Base-by-base conservation (phyloP, 2,797 vertebrate species). In the Tolypeutes matacus region DNA sequence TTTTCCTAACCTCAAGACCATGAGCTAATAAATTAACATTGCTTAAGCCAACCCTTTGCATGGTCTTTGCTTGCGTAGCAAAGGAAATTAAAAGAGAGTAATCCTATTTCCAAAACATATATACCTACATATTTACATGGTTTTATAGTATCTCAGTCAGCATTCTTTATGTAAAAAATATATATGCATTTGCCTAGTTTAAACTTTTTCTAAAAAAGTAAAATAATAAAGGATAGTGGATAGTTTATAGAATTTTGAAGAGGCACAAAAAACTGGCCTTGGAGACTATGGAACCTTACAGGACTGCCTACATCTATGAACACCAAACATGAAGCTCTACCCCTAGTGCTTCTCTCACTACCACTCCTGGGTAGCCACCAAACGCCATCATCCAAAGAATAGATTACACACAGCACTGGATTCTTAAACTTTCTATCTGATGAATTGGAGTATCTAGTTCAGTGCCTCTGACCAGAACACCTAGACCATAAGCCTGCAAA, bases 161-260 rank as follows among this genome's bases (percentile, higher is more conserved):
- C 34, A 60, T 70, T 75, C 29, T 90, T 90, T 70, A 67, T 53
- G 23, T 36, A 49, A 70, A 31, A 69, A 83, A 27, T 69, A 65
- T 29, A 89, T 56, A 73, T 77, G 2, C 8, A 73, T 76, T 92
- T 80, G 89, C 7, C 29, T 95, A 39, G 3, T 53, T 53, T 84
- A 53, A 87, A 56, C 53, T 17, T 15, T 15, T 10, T 51, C 10
- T 53, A 17, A 53, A 53, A 64, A 60, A 23, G 34, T 39, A 39
- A 39, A 39, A 39, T 39, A 39, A 39, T 39, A 81, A 73, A 65
- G 7, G 14, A 69, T 56, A 39, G 10, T 84, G 18, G 5, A 10
- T 36, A 56, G 14, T 69, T 83, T 75, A 42, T 53, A 42, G 14
- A 36, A 58, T 36, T 77, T 87, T 20, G 67, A 80, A 12, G 29